These are phyloP conservation scores for Hoplostethus mediterraneus DNA, from an alignment of 2,797 vertebrate genomes.

Conservation along the genomic window DNA sequence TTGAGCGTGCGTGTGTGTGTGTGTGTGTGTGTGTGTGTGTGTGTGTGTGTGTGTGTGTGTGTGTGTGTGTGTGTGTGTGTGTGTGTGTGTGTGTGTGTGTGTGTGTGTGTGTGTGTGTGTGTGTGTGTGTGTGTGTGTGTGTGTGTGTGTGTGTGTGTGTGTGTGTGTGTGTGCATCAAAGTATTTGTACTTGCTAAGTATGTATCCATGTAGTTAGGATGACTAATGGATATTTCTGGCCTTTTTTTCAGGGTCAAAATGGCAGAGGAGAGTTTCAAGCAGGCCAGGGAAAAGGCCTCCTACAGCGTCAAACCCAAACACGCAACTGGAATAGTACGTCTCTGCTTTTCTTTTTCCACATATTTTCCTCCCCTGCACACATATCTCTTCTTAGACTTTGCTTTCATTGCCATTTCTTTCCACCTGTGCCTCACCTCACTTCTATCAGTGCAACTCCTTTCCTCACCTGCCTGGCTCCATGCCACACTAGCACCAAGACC, in stretches of 20 bases:
- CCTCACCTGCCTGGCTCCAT: slow-evolving; percentile 14
- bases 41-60: neutral
- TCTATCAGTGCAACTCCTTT: slow-evolving; percentile 27
- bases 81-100: neutral
- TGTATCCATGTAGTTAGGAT: neutral
- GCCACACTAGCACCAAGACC: slow-evolving; percentile 46
- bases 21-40: no score
- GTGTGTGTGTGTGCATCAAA: neutral
- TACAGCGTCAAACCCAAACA: slow-evolving; percentile 95
- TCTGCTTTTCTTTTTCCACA: slow-evolving; percentile 8
- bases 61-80: no score
- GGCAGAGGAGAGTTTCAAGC: slow-evolving; percentile 92
- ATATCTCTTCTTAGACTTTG: slow-evolving; percentile 2
- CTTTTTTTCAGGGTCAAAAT: slow-evolving; percentile 88
- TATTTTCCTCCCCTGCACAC: neutral
- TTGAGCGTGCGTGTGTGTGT: neutral
- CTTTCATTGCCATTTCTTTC: slow-evolving; percentile 5
- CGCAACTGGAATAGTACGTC: slow-evolving; percentile 93
- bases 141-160: no score
- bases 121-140: neutral
- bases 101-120: no score
- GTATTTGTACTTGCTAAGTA: slow-evolving; percentile 13
- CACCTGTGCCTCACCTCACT: neutral
- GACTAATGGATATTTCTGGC: neutral
- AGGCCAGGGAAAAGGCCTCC: slow-evolving; percentile 91